phyloP scores from a whole-genome alignment of 2,888 invertebrate genomes.

The Pelosia muscerda region DNA sequence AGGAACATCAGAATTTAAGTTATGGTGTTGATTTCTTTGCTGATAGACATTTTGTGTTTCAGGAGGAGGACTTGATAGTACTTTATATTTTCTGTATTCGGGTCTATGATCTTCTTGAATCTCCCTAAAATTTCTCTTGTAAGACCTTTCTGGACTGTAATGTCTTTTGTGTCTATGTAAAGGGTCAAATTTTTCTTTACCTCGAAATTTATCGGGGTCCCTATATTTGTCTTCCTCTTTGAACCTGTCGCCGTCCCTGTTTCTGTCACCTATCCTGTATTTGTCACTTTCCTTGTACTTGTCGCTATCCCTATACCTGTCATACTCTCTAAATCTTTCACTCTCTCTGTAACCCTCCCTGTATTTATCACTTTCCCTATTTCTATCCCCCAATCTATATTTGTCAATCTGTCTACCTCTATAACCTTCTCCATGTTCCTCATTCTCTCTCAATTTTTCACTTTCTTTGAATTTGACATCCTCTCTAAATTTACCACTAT shows the following conservation, averaged over 20 bases:
- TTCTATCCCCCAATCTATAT: slow-evolving; percentile 4
- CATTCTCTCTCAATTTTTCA: background rate
- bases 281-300: slow-evolving; percentile 11
- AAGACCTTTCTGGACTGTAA: slow-evolving; percentile 59
- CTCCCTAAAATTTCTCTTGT: slow-evolving; percentile 49
- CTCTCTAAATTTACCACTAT: slow-evolving; percentile 11
- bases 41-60: slow-evolving; percentile 52
- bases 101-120: slow-evolving; percentile 53
- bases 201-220: slow-evolving; percentile 21
- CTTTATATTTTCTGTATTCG: slow-evolving; percentile 56
- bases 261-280: slow-evolving; percentile 17
- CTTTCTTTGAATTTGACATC: background rate
- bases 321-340: slow-evolving; percentile 14
- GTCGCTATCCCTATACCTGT: background rate
- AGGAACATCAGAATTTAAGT: slow-evolving; percentile 31
- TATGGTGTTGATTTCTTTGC: slow-evolving; percentile 26
- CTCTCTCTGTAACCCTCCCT: slow-evolving; percentile 6
- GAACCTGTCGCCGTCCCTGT: background rate
- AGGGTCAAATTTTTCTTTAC: slow-evolving; percentile 58
- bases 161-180: slow-evolving; percentile 54
- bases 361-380: background rate
- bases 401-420: slow-evolving; percentile 16
- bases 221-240: slow-evolving; percentile 11
- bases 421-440: slow-evolving; percentile 2
- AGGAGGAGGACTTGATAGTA: slow-evolving; percentile 59